These are phyloP conservation scores for Troides helena DNA, from an alignment of 2,888 invertebrate genomes.

Conservation along the genomic window DNA sequence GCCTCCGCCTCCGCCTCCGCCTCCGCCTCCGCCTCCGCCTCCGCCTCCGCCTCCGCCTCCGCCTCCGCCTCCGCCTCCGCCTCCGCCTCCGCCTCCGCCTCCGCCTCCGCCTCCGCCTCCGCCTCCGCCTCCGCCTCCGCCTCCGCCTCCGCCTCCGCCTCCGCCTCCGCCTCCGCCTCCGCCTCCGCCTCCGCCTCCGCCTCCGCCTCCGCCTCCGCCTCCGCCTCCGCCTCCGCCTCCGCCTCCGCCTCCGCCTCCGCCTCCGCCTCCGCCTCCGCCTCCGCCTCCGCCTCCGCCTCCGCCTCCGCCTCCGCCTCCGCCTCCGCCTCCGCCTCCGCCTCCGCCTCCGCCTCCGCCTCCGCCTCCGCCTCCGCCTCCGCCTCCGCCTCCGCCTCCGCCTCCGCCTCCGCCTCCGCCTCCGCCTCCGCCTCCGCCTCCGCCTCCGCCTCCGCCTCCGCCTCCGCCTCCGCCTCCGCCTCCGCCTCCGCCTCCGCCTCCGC, in stretches of 20 bases:
- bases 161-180: not conserved
- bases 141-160: not conserved
- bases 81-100: not conserved
- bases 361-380: too few species aligned
- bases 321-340: not conserved
- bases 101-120: not conserved
- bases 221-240: not conserved
- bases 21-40: not conserved
- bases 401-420: not conserved
- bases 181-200: too few species aligned
- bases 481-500: too few species aligned
- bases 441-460: not conserved
- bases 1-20: too few species aligned
- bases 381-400: not conserved
- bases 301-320: too few species aligned
- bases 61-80: too few species aligned
- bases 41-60: not conserved
- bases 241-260: too few species aligned
- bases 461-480: not conserved
- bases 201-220: not conserved
- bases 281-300: not conserved
- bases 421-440: too few species aligned
- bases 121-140: too few species aligned
- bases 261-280: not conserved
- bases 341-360: not conserved